phyloP scores from a whole-genome alignment of 2,113 vertebrate species.

The Jaculus jaculus region DNA sequence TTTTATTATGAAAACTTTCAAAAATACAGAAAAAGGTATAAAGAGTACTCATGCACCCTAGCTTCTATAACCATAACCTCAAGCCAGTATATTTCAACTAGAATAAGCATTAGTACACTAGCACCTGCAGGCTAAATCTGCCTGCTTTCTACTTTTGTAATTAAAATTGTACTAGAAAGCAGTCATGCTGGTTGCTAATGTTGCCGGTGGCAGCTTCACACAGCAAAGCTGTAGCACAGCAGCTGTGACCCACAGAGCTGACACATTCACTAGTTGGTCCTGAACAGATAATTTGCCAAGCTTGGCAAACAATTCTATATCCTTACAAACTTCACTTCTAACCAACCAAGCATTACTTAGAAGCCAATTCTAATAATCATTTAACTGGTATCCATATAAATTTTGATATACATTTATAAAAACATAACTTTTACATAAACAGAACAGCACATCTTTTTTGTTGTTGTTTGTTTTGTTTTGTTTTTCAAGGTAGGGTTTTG shows the following conservation, averaged over 20 bases:
- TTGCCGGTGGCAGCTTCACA: neutral
- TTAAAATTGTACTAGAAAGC: neutral
- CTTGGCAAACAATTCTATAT: neutral
- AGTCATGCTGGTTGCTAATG: neutral
- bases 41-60: neutral
- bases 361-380: neutral
- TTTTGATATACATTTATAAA: neutral
- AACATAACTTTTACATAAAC: neutral
- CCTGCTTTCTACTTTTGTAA: neutral
- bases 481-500: too few species aligned
- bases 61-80: neutral
- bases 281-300: neutral
- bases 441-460: neutral
- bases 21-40: neutral
- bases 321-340: neutral
- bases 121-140: neutral
- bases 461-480: too few species aligned
- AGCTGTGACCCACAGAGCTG: neutral
- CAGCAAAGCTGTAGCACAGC: neutral
- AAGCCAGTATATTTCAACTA: neutral
- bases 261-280: neutral
- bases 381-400: neutral
- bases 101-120: neutral
- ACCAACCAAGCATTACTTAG: neutral
- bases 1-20: conserved; percentile 33